phyloP scores from a whole-genome alignment of 2,888 invertebrate genomes.

The Brenthis ino region DNA sequence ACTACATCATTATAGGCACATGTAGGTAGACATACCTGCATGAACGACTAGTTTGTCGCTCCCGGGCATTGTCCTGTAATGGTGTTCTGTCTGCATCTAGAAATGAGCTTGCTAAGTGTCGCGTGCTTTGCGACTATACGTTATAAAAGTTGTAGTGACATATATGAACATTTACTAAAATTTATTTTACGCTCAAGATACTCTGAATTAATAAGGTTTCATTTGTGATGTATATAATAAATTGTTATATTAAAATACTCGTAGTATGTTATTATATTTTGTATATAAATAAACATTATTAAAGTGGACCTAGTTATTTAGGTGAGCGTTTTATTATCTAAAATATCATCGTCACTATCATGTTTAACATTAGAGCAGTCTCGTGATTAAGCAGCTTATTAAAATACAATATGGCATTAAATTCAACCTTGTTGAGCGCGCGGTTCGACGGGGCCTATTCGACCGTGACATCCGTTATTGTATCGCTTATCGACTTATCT shows the following conservation, averaged over 20 bases:
- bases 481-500: slow-evolving; percentile 46
- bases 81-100: slow-evolving; percentile 37
- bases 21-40: slow-evolving; percentile 35
- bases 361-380: slow-evolving; percentile 7
- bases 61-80: slow-evolving; percentile 43
- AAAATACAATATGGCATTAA: slow-evolving; percentile 40
- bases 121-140: slow-evolving; percentile 17
- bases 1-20: slow-evolving; percentile 38
- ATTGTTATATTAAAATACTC: no score
- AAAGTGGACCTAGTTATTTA: neutral
- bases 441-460: slow-evolving; percentile 41
- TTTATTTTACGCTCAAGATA: slow-evolving; percentile 1
- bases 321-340: slow-evolving; percentile 7
- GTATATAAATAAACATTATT: no score
- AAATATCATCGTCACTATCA: slow-evolving; percentile 8
- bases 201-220: neutral
- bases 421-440: slow-evolving; percentile 41
- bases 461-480: slow-evolving; percentile 48
- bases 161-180: slow-evolving; percentile 10
- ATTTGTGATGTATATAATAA: no score
- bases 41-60: slow-evolving; percentile 41
- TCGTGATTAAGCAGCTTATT: slow-evolving; percentile 27
- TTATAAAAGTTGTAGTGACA: slow-evolving; percentile 15
- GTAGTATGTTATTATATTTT: no score
- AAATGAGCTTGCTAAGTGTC: slow-evolving; percentile 29